Base-by-base conservation (phyloP, 1,140 invertebrate genomes). In the Daktulosphaira vitifoliae region DNA sequence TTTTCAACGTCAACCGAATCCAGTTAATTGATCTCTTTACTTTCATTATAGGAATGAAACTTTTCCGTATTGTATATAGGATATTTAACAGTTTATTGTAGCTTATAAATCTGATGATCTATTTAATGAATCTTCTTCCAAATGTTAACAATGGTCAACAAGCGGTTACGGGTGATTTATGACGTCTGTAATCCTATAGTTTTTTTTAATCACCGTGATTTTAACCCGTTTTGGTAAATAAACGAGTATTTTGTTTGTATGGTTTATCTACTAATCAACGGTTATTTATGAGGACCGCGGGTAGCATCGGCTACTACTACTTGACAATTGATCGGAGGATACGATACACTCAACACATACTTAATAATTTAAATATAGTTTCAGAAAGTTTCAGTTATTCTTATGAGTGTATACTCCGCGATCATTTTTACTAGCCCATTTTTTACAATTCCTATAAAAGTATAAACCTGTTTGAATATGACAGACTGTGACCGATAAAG, bases 381-480 rank as follows among this genome's bases (percentile, higher is more conserved):
- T 25, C 16, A 11, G 22, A 59, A 59, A 59, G 39, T 59, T 59
- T 50, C 44, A n/a, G 54, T 59, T 23, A 59, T 59, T 59, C 26
- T 23, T 46, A 46, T 20, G n/a, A 15, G 1, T 20, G 22, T 39
- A 26, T 59, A 59, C 26, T 59, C n/a, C 42, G 42, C 44, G n/a
- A 11, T 59, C 44, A 26, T 46, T 59, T 18, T 59, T 59, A 59
- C 39, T 18, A 59, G 18, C 54, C 44, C 29, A 33, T 33, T 11
- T 33, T 11, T 33, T 33, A 33, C 11, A 11, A 59, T 59, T 59
- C 54, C 54, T 26, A 39, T 59, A 29, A 46, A 26, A 25, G 42
- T 33, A 23, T 20, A 59, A 59, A 59, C 54, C 54, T 18, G 54
- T 59, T 59, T 59, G 29, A 6, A 33, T 33, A 42, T 56, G n/a